Evolutionary conservation across 2,113 vertebrate genomes (phyloP).

Genomic region (Calidris pygmaea): DNA sequence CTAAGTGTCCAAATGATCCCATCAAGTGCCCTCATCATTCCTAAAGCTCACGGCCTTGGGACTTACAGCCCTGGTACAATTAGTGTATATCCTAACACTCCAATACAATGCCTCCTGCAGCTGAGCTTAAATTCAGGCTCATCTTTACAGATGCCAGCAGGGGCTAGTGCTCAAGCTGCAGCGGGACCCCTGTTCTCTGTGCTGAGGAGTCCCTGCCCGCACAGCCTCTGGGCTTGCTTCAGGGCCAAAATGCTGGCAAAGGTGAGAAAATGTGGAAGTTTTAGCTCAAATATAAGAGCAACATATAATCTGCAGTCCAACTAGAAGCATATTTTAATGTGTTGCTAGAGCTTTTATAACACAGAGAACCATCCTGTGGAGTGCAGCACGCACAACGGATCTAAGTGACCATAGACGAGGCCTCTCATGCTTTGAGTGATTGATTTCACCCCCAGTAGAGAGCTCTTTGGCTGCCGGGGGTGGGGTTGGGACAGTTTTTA

Average conservation of each 20-base stretch:
- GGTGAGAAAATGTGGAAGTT: neutral
- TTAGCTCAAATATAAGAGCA: neutral
- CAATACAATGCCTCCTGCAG: neutral
- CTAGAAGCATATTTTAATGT: neutral
- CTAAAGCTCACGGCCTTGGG: neutral
- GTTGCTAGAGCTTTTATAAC: neutral
- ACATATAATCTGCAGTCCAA: fast-evolving
- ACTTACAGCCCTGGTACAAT: neutral
- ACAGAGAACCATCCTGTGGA: neutral
- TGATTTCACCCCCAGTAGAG: fast-evolving
- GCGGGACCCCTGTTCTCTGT: neutral
- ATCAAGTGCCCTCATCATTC: neutral
- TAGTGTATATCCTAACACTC: neutral
- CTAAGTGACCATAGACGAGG: neutral
- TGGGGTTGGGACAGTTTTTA: neutral
- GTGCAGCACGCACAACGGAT: neutral
- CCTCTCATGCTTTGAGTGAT: fast-evolving
- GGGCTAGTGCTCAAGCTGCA: neutral
- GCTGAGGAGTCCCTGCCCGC: neutral
- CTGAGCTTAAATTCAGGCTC: neutral
- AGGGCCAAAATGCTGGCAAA: neutral
- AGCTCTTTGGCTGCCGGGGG: neutral
- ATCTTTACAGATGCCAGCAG: neutral
- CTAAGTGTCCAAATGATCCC: neutral
- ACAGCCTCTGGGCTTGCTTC: neutral